Evolutionary conservation across 2,888 invertebrate species (phyloP).

Genomic region (Oegoconia quadripuncta): DNA sequence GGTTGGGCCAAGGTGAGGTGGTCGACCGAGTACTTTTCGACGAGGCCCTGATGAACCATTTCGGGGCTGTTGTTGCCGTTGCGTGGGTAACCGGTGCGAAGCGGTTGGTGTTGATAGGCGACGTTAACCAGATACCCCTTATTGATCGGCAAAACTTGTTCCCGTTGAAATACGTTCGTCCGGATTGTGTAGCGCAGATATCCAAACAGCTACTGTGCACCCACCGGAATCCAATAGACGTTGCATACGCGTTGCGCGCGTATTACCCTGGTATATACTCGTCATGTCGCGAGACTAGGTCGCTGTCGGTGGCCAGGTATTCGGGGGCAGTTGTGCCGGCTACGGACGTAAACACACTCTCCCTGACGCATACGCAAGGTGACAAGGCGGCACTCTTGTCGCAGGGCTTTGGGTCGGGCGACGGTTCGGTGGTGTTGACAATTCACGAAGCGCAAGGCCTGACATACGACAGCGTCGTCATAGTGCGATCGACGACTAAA

Average conservation of each 20-base stretch:
- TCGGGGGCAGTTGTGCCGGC: background rate
- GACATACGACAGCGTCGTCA: no score
- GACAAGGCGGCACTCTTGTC: no score
- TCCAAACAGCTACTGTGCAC: background rate
- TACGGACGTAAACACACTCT: background rate
- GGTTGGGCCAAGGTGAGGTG: background rate
- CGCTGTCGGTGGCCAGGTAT: background rate
- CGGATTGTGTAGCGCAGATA: background rate
- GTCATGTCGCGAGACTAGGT: background rate
- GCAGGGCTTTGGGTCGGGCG: no score
- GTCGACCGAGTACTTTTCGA: slow-evolving; percentile 1
- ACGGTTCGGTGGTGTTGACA: no score
- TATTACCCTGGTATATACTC: background rate
- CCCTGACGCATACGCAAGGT: no score
- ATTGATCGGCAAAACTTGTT: background rate
- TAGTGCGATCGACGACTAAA: no score
- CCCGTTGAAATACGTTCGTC: background rate
- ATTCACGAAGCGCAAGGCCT: no score
- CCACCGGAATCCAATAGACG: background rate
- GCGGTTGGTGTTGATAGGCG: background rate
- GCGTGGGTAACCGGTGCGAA: background rate
- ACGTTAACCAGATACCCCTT: background rate
- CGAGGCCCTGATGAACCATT: slow-evolving; percentile 1
- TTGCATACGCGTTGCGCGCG: background rate
- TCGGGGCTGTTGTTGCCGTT: slow-evolving; percentile 1